A percentile compares a stretch with the other conserved stretches of the same genome.
These are phyloP conservation scores for Oreonectes daqikongensis DNA, from an alignment of 2,797 vertebrate species.

Conservation along the genomic window DNA sequence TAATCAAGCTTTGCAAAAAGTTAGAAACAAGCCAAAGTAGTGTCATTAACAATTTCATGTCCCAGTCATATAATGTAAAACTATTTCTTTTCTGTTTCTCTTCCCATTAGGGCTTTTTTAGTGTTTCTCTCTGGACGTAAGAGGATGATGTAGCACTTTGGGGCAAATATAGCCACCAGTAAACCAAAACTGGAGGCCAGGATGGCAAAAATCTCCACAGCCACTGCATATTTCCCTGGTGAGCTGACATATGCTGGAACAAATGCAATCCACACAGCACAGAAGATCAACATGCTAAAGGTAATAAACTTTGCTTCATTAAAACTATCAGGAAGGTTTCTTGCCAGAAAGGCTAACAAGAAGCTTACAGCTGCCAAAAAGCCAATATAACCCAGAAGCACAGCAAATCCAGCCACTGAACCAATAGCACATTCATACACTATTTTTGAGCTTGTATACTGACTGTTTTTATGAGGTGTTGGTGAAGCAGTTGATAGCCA, in stretches of 20 bases:
- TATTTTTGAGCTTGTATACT: slow-evolving; percentile 52
- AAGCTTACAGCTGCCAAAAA: slow-evolving; percentile 52
- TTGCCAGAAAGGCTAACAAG: slow-evolving; percentile 51
- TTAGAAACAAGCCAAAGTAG: not conserved
- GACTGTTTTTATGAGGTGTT: slow-evolving; percentile 49
- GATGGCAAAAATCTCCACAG: slow-evolving; percentile 55
- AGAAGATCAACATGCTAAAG: slow-evolving; percentile 58
- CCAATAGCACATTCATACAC: slow-evolving; percentile 51
- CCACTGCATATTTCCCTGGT: slow-evolving; percentile 53
- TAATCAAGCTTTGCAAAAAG: not conserved
- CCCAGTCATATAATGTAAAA: not conserved
- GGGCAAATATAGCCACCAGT: slow-evolving; percentile 55
- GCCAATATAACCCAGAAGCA: slow-evolving; percentile 54
- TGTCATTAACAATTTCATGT: not conserved
- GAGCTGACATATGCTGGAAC: slow-evolving; percentile 56
- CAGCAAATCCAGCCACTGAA: slow-evolving; percentile 44
- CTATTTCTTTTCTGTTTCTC: not conserved
- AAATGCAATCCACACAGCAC: slow-evolving; percentile 55
- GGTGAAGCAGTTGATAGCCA: slow-evolving; percentile 51
- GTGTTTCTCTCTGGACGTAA: slow-evolving; percentile 57
- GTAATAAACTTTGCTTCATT: slow-evolving; percentile 59
- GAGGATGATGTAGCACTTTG: slow-evolving; percentile 59
- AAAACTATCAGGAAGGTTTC: slow-evolving; percentile 56
- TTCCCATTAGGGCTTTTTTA: slow-evolving; percentile 53
- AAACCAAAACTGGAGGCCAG: slow-evolving; percentile 58